Evolutionary conservation across 2,113 vertebrate species (phyloP).

Genomic region (Lontra canadensis): DNA sequence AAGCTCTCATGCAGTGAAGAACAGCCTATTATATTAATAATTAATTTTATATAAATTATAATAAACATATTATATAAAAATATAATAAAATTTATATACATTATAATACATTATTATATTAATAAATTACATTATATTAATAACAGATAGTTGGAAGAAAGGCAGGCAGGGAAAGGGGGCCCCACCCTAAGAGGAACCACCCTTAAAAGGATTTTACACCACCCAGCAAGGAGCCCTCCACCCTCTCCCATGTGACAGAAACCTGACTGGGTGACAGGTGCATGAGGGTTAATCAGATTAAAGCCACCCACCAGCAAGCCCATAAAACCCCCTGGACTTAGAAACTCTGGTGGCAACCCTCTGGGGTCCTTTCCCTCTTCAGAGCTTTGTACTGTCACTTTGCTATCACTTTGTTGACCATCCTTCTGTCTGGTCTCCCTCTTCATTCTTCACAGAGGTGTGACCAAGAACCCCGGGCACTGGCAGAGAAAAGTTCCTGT

Average conservation of each 20-base stretch:
- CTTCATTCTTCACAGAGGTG: not conserved
- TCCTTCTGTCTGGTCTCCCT: not conserved
- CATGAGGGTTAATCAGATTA: not conserved
- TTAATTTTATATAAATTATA: not conserved
- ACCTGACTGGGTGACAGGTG: not conserved
- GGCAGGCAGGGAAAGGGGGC: not conserved
- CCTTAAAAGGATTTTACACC: too few species aligned
- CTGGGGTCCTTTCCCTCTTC: not conserved
- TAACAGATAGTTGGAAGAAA: not conserved
- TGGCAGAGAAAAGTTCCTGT: fast-evolving
- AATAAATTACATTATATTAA: not conserved
- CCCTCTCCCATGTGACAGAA: not conserved
- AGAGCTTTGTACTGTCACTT: not conserved
- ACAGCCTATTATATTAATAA: not conserved
- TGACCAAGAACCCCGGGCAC: not conserved
- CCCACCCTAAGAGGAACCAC: too few species aligned
- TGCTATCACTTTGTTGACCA: not conserved
- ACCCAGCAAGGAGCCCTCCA: too few species aligned
- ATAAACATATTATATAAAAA: too few species aligned
- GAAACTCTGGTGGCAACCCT: not conserved
- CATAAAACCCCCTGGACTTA: not conserved
- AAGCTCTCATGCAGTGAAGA: not conserved
- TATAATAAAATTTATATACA: too few species aligned
- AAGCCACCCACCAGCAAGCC: not conserved
- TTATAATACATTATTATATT: too few species aligned